Evolutionary conservation across 1,140 invertebrate genomes (phyloP).

Genomic region (Arctopsyche grandis): DNA sequence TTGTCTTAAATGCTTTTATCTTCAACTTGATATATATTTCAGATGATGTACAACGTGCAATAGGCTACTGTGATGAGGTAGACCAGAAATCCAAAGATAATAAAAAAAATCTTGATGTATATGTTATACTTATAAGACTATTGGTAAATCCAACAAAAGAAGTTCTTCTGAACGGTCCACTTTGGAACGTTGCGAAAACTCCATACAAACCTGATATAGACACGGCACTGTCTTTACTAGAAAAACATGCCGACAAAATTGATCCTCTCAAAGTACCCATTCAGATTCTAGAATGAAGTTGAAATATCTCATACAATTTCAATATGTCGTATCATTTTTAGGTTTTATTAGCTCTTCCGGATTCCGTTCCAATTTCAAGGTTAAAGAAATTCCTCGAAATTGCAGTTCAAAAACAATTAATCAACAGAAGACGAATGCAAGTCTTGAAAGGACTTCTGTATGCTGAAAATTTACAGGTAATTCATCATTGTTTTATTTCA

Average conservation of each 20-base stretch:
- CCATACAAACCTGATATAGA: conserved; percentile 76
- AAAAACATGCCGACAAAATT: conserved; percentile 84
- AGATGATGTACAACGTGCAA: conserved; percentile 83
- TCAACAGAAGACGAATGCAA: conserved; percentile 76
- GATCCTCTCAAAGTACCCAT: conserved; percentile 76
- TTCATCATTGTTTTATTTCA: not conserved
- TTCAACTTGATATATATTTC: conserved; percentile 4
- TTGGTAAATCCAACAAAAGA: conserved; percentile 71
- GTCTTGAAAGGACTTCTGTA: conserved; percentile 84
- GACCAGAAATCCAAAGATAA: conserved; percentile 61
- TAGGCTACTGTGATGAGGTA: conserved; percentile 85
- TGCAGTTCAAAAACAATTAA: conserved; percentile 78
- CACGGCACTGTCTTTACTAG: conserved; percentile 80
- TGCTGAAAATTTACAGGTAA: conserved; percentile 80
- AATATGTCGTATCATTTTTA: conserved; percentile 57
- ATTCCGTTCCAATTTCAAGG: conserved; percentile 76
- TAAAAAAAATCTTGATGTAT: conserved; percentile 71
- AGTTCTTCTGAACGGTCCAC: conserved; percentile 59
- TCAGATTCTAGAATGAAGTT: not conserved
- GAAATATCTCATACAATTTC: not conserved
- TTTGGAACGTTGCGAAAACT: conserved; percentile 57
- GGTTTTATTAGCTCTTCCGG: conserved; percentile 79
- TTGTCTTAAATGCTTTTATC: not conserved
- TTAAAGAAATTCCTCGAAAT: conserved; percentile 82
- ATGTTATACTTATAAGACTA: conserved; percentile 73